phyloP scores from a whole-genome alignment of 1,140 invertebrate genomes.

The Zaprionus lachaisei region DNA sequence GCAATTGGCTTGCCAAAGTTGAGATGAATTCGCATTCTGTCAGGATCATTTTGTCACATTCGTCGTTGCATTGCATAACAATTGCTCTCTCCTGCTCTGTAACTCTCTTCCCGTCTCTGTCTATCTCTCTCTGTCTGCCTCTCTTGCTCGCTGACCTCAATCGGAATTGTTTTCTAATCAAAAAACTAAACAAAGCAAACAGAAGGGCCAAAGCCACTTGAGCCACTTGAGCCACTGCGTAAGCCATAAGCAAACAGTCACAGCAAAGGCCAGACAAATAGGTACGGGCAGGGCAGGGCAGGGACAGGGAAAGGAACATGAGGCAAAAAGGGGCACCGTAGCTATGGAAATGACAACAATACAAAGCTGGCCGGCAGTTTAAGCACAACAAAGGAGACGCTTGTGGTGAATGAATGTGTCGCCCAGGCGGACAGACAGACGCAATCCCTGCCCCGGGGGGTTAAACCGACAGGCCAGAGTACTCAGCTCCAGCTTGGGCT shows the following conservation, averaged over 20 bases:
- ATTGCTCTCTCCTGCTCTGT: not conserved
- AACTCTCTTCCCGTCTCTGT: not conserved
- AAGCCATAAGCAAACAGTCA: constrained; percentile 74
- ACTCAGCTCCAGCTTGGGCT: not conserved
- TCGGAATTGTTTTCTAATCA: constrained; percentile 73
- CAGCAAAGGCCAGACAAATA: constrained; percentile 43
- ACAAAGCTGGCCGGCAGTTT: constrained; percentile 45
- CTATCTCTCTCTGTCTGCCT: not conserved
- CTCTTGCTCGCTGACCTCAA: constrained; percentile 10
- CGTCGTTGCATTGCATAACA: constrained; percentile 12
- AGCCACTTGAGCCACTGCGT: constrained; percentile 77
- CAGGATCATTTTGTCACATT: not conserved
- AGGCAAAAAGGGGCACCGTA: not conserved
- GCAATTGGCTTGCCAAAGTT: constrained; percentile 4
- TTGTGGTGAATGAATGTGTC: constrained; percentile 44
- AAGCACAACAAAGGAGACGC: constrained; percentile 56
- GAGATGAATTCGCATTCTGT: not conserved
- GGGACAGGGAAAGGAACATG: not conserved
- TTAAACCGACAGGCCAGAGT: not conserved
- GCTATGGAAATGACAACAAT: constrained; percentile 68
- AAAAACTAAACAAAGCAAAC: constrained; percentile 73
- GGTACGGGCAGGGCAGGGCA: constrained; percentile 22
- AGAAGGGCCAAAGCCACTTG: constrained; percentile 71
- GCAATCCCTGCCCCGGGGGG: not conserved
- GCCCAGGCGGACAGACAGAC: not conserved